Base-by-base conservation (phyloP, 2,888 invertebrate species). In the Piscicola geometra region DNA sequence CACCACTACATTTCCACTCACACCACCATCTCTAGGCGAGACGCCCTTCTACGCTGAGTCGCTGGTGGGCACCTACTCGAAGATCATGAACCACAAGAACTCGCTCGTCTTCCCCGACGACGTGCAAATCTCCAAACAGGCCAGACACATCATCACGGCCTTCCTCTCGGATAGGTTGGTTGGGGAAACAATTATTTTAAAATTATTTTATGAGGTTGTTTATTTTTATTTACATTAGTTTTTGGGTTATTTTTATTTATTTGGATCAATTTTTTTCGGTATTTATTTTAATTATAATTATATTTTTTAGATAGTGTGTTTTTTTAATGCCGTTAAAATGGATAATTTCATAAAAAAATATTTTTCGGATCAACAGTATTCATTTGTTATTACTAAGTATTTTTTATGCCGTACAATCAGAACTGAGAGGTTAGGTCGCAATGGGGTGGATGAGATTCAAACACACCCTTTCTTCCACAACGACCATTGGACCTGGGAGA, bases 21-120 rank as follows among this genome's bases (percentile, higher is more conserved):
- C 41, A 41, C 3, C n/a, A 5, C 21, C 35, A 2, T 25, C 80
- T 81, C 56, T 79, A 86, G 88, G 88, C 9, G 99, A 99, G 86
- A 96, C 99, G 18, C 99, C 99, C 0, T 99, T 99, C 87, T 98
- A 94, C 87, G 98, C 98, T 1, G 99, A 99, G 85, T 96, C 97
- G 79, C 89, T 99, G 82, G 93, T 98, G 66, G 95, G 95, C 76
- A 99, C 98, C 1, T 99, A 99, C 86, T 94, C 95, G 78, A 97
- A 97, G 87, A 99, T 99, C 81, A 98, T 99, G 97, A 95, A 98
- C 86, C 96, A 98, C 86, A 92, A 94, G 85, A 96, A 94, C 83
- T 93, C 96, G 32, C 88, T 99, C 76, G 90, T 91, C 80, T 99
- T 99, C 87, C 98, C 98, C 41, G 86, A 87, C 78, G 98, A 98